Evolutionary conservation across 2,888 invertebrate genomes (phyloP).

Genomic region (Agrotis puta): DNA sequence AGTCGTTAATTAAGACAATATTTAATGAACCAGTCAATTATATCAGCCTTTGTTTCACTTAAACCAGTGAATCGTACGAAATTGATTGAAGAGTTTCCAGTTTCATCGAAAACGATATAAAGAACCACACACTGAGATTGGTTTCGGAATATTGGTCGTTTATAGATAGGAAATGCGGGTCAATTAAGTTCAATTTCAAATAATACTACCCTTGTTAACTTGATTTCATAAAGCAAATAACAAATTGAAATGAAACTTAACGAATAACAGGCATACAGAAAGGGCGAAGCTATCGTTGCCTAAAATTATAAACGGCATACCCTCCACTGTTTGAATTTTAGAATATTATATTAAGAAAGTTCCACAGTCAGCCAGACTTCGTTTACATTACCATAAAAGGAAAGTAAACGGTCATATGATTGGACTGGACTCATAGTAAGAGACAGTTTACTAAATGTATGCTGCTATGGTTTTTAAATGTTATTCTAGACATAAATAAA

Average conservation of each 20-base stretch:
- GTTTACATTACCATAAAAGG: conserved; percentile 79
- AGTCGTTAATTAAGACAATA: conserved; percentile 32
- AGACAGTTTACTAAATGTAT: conserved; percentile 62
- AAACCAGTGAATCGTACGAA: conserved; percentile 32
- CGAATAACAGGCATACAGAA: conserved; percentile 56
- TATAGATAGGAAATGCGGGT: conserved; percentile 6
- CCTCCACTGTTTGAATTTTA: conserved; percentile 75
- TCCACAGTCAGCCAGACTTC: conserved; percentile 65
- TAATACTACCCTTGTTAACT: conserved; percentile 18
- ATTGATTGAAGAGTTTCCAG: conserved; percentile 39
- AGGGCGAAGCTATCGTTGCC: conserved; percentile 63
- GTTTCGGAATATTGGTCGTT: conserved; percentile 12
- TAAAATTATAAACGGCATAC: conserved; percentile 74
- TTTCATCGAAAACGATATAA: conserved; percentile 13
- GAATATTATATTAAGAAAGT: conserved; percentile 82
- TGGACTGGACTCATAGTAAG: conserved; percentile 63
- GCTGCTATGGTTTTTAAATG: conserved; percentile 50
- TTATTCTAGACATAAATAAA: conserved; percentile 16
- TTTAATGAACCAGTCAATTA: conserved; percentile 9
- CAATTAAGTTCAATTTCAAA: conserved; percentile 21
- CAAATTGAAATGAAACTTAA: conserved; percentile 53
- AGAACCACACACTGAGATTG: conserved; percentile 30
- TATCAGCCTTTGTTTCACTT: conserved; percentile 17
- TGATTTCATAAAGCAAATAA: conserved; percentile 46
- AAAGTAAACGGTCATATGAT: conserved; percentile 77